phyloP scores from a whole-genome alignment of 2,113 vertebrate genomes.

The Cyanoderma ruficeps region DNA sequence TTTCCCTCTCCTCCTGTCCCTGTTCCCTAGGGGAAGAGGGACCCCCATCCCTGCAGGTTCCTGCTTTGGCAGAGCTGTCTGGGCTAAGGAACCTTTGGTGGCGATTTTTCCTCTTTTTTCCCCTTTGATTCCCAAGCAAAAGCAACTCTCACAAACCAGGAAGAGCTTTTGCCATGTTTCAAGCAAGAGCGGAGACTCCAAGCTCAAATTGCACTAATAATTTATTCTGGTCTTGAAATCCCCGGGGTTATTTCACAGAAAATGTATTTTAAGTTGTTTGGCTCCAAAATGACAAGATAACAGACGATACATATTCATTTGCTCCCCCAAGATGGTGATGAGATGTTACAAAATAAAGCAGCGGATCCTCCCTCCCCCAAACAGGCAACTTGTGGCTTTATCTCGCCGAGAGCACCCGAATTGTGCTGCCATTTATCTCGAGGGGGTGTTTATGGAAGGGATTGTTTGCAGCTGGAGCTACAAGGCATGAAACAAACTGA shows the following conservation, averaged over 20 bases:
- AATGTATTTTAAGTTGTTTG: slow-evolving; percentile 56
- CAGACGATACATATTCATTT: slow-evolving; percentile 47
- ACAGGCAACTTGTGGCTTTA: background rate
- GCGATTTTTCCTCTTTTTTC: accelerated
- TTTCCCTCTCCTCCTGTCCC: background rate
- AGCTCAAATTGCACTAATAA: slow-evolving; percentile 49
- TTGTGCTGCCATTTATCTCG: slow-evolving; percentile 13
- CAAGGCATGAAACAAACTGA: slow-evolving; percentile 13
- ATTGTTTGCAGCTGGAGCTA: slow-evolving; percentile 23
- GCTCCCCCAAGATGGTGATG: slow-evolving; percentile 27
- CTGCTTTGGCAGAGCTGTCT: background rate
- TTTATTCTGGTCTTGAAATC: slow-evolving; percentile 53
- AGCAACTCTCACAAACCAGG: background rate
- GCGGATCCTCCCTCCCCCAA: slow-evolving; percentile 16
- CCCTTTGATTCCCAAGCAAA: background rate
- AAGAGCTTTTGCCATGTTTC: background rate
- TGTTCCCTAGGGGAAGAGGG: background rate
- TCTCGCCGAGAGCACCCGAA: background rate
- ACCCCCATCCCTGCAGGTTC: accelerated
- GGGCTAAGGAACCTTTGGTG: background rate
- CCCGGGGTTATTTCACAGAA: slow-evolving; percentile 45
- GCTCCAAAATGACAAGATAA: slow-evolving; percentile 46
- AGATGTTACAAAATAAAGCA: slow-evolving; percentile 40
- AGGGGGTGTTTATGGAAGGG: background rate
- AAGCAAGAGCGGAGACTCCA: background rate